Evolutionary conservation across 2,888 invertebrate species (phyloP).

Genomic region (Teleogryllus oceanicus): DNA sequence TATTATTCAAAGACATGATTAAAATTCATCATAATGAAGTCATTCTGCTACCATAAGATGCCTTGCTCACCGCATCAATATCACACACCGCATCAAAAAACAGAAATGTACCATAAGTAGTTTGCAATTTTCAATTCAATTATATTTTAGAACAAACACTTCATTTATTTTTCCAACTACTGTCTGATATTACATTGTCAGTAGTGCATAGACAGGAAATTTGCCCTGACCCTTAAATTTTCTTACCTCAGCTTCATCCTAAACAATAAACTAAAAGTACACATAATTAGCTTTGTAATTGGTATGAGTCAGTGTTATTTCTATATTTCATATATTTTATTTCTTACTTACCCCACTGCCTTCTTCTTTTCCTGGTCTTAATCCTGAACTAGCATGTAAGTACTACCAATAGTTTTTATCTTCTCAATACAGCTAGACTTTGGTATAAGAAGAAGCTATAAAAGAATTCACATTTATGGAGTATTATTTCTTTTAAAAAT

Average conservation of each 20-base stretch:
- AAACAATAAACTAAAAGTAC: not conserved
- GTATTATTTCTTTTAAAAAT: not conserved
- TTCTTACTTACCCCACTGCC: conserved; percentile 58
- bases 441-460: conserved; percentile 81
- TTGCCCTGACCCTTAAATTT: too few species aligned
- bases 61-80: too few species aligned
- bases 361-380: conserved; percentile 83
- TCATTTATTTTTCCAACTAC: too few species aligned
- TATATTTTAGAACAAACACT: too few species aligned
- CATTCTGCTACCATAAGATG: too few species aligned
- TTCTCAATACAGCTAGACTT: conserved; percentile 96
- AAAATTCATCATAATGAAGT: too few species aligned
- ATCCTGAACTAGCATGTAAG: conserved; percentile 95
- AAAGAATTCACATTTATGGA: conserved; percentile 34
- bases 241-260: not conserved
- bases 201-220: too few species aligned
- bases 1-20: too few species aligned
- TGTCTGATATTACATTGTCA: too few species aligned
- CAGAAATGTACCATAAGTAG: too few species aligned
- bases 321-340: not conserved
- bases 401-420: conserved; percentile 97
- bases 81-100: too few species aligned
- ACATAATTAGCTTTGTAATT: not conserved
- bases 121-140: too few species aligned
- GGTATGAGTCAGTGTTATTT: not conserved